Evolutionary conservation across 1,140 invertebrate species (phyloP), one percentile per base, ranked within the genome.

Genomic region (Colletes latitarsis): DNA sequence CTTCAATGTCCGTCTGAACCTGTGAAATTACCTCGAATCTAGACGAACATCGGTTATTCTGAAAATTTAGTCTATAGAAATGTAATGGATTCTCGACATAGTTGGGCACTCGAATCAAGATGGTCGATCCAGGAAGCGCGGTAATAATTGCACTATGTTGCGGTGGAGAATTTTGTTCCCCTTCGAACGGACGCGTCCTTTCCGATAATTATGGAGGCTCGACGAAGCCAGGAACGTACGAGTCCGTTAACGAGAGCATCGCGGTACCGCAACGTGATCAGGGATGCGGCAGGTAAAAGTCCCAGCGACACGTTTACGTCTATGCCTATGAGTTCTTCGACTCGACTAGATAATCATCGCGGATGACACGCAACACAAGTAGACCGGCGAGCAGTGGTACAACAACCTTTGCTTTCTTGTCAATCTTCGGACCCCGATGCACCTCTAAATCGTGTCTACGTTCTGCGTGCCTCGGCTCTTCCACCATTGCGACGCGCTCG

Each of bases 261-360:
- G 67, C 12, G n/a, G 73, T 81, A 86, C 81, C 85, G 83, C 81
- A 87, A 87, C 82, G 70, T 83, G 85, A 86, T 83, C 85, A 87
- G 77, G 82, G 85, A 87, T 87, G 85, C 85, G 84, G 85, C 73
- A 86, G 85, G 53, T 86, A 87, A 87, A 87, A 87, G 62, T 86
- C 10, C 6, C 3, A 19, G 19, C 75, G 82, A 87, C 84, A 83
- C 74, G 73, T 77, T 84, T 75, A 76, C 67, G 84, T 86, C 74
- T 66, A 71, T 67, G 74, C 58, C 63, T 81, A 75, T 83, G 82
- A 71, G 63, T 78, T 71, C 63, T 77, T 80, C 73, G 53, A 73
- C 73, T 70, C 77, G 80, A 79, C 57, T 67, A 77, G 63, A 49
- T 76, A 79, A 80, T 85, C 81, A 57, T 39, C 53, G 52, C 53